Base-by-base conservation (phyloP, 1,140 invertebrate genomes). In the Drosophila tani region DNA sequence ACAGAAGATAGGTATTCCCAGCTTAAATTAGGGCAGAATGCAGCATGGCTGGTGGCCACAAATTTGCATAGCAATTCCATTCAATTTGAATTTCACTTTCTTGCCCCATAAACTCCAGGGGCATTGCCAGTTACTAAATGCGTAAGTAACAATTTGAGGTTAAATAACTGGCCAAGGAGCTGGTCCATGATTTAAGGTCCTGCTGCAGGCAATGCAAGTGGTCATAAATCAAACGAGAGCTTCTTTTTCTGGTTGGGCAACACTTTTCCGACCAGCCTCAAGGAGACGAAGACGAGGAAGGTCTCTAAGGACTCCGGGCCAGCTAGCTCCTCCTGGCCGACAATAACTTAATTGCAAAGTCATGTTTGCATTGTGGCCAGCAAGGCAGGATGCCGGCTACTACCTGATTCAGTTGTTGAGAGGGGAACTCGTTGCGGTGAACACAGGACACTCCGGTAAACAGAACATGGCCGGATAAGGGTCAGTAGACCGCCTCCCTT, bases 291-390 rank as follows among this genome's bases (percentile, higher is more conserved):
- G 40, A 40, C 45, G 12, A 41, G 46, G 24, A 24, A 67, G 29
- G 32, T 43, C 47, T 50, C 35, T 70, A 58, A 65, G 58, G 73
- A 76, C 41, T 56, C 19, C 41, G 47, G 21, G 65, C 51, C 43
- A 38, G 64, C 29, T 47, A 15, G 75, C 75, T 67, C 66, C 84
- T 81, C 63, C 58, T 79, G 68, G 53, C 73, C 78, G 74, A 79
- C 81, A 88, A 88, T 88, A 88, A 88, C 86, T 88, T 88, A 88
- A 88, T 90, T 88, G 85, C 85, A 88, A 85, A 88, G 85, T 88
- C 85, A 88, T 88, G 85, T 88, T 91, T 85, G 81, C 78, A 68
- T 82, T 90, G 81, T 84, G 84, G 77, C 50, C 71, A 65, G 73
- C 77, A 63, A 58, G 57, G 50, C 51, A 50, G 64, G 59, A 76